Evolutionary conservation across 2,113 vertebrate species (phyloP), one percentile per base, ranked within the genome.

Genomic region (Labeo catla): DNA sequence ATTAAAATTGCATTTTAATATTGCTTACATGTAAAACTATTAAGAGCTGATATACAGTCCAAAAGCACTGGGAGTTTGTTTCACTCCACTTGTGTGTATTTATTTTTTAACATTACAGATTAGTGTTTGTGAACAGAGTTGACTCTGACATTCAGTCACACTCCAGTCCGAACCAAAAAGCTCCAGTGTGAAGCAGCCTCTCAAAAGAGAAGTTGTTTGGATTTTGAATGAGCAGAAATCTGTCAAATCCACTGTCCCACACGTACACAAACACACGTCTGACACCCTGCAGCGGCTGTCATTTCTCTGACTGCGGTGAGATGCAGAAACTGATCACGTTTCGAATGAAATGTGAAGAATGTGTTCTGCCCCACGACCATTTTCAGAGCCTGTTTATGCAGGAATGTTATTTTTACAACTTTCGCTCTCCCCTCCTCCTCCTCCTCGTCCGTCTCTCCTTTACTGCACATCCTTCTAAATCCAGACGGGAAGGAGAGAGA

Each of bases 371-470:
- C 86, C 84, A 88, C 89, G 83, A 86, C 89, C 88, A 88, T 92
- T 93, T 93, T 92, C 89, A 90, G 89, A 84, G 87, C 88, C 86
- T 92, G 87, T 93, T 95, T 93, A 93, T 93, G 89, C 91, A 92
- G 91, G 91, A 92, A 92, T 92, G 92, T 91, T 93, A 90, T 94
- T 94, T 94, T 93, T 93, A 91, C 89, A 87, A 89, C 81, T 92
- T 59, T 83, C 77, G 84, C 83, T 90, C 84, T 23, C 19, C 84
- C 36, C 76, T 36, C 74, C 79, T 54, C 76, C 54, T 39, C 39
- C 39, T 39, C 39, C 39, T 39, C 39, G 39, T 39, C 39, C 68
- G 43, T 76, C 72, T 61, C 84, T 86, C 80, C 76, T 81, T 61
- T 86, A 13, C 73, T 13, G 52, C 83, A 90, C 87, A 88, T 90